phyloP scores from a whole-genome alignment of 2,797 vertebrate species.

The Darevskia nairensis region DNA sequence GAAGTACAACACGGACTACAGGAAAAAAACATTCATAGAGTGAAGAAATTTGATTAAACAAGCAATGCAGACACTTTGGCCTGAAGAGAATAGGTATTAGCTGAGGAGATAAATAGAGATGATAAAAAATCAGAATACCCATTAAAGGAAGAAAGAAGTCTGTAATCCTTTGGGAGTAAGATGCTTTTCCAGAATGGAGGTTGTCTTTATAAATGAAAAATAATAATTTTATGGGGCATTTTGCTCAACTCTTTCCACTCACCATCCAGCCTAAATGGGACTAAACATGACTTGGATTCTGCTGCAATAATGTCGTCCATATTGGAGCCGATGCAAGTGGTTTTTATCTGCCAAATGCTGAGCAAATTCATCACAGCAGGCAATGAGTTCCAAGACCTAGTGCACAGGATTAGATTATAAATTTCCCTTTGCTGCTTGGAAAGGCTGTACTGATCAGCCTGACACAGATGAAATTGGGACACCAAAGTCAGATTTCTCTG shows the following conservation, averaged over 20 bases:
- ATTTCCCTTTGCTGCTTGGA: not conserved
- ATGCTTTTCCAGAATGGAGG: not conserved
- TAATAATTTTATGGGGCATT: not conserved
- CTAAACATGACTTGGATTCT: not conserved
- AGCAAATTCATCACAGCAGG: constrained; percentile 14
- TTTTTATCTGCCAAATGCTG: not conserved
- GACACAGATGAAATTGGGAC: not conserved
- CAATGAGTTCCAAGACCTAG: not conserved
- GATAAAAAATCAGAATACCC: not conserved
- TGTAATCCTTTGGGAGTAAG: not conserved
- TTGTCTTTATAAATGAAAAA: not conserved
- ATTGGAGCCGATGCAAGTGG: not conserved
- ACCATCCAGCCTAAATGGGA: not conserved
- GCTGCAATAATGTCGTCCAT: not conserved
- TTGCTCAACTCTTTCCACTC: constrained; percentile 4
- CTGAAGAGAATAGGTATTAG: not conserved
- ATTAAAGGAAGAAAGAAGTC: not conserved
- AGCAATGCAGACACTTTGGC: not conserved
- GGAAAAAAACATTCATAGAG: not conserved
- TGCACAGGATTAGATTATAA: not conserved
- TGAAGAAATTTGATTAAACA: constrained; percentile 20
- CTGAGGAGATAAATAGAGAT: constrained; percentile 6
- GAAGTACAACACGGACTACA: not conserved
- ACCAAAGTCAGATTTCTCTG: not conserved
- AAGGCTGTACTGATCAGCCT: not conserved